phyloP scores from a whole-genome alignment of 2,797 vertebrate genomes.

The Coregonus ussuriensis region DNA sequence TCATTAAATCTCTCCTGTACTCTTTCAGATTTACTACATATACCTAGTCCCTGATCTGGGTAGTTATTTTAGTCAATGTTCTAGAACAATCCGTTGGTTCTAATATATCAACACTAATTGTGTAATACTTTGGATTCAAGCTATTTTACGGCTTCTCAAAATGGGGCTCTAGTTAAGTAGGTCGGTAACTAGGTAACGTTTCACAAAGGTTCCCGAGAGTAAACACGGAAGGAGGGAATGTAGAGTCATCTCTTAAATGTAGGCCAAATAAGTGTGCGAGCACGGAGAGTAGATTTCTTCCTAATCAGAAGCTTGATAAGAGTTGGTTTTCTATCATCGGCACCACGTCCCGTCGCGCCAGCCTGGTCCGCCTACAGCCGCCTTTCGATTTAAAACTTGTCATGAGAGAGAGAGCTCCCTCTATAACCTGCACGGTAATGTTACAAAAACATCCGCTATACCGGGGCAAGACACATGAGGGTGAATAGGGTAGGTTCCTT shows the following conservation, averaged over 20 bases:
- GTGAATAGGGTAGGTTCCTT: background rate
- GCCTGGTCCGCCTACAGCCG: slow-evolving; percentile 15
- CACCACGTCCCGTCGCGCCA: background rate
- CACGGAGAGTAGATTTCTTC: no score
- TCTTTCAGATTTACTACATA: background rate
- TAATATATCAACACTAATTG: background rate
- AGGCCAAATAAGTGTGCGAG: background rate
- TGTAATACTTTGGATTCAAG: background rate
- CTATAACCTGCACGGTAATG: slow-evolving; percentile 64
- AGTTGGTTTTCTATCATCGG: background rate
- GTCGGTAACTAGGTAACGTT: slow-evolving; percentile 1
- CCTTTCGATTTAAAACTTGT: slow-evolving; percentile 44
- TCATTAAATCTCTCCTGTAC: background rate
- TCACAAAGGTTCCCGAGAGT: background rate
- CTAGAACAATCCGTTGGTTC: background rate
- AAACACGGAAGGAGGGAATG: background rate
- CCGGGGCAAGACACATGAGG: background rate
- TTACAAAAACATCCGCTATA: slow-evolving; percentile 53
- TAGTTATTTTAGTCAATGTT: background rate
- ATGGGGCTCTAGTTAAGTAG: background rate
- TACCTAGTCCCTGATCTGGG: background rate
- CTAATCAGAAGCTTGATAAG: background rate
- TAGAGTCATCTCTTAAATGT: background rate
- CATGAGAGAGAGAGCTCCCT: slow-evolving; percentile 63
- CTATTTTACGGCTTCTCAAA: background rate